Evolutionary conservation across 2,113 vertebrate species (phyloP), one percentile per base, ranked within the genome.

Genomic region (Dolichotis patagonum): DNA sequence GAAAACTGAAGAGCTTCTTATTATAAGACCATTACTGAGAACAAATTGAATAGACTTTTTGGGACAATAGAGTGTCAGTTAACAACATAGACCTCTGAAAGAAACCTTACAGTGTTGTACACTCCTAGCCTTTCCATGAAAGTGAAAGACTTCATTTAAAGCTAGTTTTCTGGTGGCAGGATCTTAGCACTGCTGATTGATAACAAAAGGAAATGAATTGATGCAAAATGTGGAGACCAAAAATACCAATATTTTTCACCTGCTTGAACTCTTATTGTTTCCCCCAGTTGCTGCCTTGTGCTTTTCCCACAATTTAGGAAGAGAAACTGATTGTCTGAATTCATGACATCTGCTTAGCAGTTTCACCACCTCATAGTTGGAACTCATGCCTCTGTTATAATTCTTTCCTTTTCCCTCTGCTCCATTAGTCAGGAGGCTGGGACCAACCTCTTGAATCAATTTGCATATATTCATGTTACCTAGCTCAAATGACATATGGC

Each of bases 271-370:
- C 95, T 77, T 96, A 85, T 96, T 97, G 95, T 97, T 98, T 98
- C 89, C 91, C 96, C 81, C 95, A 71, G 96, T 98, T 98, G 95
- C 97, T 95, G 92, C 81, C 94, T 91, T 87, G 96, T 13, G 0
- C 96, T 96, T 84, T 94, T 24, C 93, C 91, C 78, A 75, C 86
- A 67, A 85, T 41, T 89, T 84, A 38, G 82, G 56, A 65, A 97
- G 95, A 96, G 81, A 52, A 97, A 80, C 88, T 7, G 3, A 95
- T 96, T 90, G 69, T 92, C 95, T 98, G 97, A 96, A 93, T 94
- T 93, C 93, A 88, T 95, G 62, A 93, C 95, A 97, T 97, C 98
- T 97, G 97, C 96, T 98, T 52, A 2, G 73, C 96, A 96, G 84
- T 95, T 89, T 94, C 65, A 82, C 19, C 38, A 78, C n/a, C 95